Evolutionary conservation across 1,140 invertebrate species (phyloP), one percentile per base, ranked within the genome.

Genomic region (Apis cerana): DNA sequence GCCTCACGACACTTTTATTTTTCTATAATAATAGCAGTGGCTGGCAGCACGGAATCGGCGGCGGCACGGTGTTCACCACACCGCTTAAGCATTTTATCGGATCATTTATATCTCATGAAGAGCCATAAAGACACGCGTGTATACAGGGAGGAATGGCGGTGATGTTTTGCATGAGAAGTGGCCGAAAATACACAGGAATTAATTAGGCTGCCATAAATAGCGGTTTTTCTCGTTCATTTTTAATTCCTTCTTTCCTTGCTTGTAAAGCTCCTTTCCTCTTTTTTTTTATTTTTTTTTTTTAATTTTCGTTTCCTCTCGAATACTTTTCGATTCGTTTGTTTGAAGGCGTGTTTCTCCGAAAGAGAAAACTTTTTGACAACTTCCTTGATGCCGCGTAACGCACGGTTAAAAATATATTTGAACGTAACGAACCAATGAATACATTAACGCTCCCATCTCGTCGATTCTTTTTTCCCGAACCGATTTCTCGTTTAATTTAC

Each of bases 71-170:
- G 85, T 59, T 82, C 87, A 15, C 52, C 75, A 79, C 19, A 21
- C 68, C 71, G 85, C 86, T 91, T 90, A 84, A 90, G 90, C 85
- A 81, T 90, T 92, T 92, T 92, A 92, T 92, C 91, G 91, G 90
- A 92, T 91, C 91, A 90, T 92, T 92, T 92, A 91, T 92, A 90
- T 89, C 89, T 88, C 84, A 74, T 80, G 84, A 89, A 59, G 82
- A 88, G 78, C 83, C 88, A 89, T 92, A 92, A 91, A 92, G 88
- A 88, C 84, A 76, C 82, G 77, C 84, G 75, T 81, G 67, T 19
- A 68, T 62, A 68, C 56, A 71, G 85, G 81, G 0, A 61, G 33
- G 33, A 43, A 56, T 43, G 70, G 56, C 10, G 43, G 43, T 23
- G 79, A 80, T 79, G 85, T 89, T 82, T 91, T 91, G 91, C 91